Evolutionary conservation across 2,888 invertebrate species (phyloP).

Genomic region (Lasioglossum oenotherae): DNA sequence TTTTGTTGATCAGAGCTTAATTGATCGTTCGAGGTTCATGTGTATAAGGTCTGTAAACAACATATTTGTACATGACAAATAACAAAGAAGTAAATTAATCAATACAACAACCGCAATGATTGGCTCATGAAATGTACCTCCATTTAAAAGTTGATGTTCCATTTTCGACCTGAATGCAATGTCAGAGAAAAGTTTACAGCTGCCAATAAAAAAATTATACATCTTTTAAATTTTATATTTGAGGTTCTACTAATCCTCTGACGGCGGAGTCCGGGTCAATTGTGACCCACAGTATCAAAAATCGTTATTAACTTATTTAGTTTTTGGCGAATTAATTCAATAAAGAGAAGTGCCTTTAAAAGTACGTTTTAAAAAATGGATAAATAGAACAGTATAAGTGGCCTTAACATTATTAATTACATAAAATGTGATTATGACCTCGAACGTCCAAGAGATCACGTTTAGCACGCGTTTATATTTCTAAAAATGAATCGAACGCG

Average conservation of each 20-base stretch:
- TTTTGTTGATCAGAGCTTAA: background rate
- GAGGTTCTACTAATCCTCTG: background rate
- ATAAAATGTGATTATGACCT: background rate
- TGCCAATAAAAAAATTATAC: background rate
- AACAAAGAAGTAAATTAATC: background rate
- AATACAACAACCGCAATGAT: background rate
- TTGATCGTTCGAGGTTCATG: background rate
- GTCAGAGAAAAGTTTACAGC: background rate
- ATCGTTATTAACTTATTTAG: background rate
- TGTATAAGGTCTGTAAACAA: background rate
- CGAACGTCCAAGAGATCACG: background rate
- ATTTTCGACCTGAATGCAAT: background rate
- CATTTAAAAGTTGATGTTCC: background rate
- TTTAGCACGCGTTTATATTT: background rate
- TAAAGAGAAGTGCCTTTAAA: no score
- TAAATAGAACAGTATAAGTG: no score
- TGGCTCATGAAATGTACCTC: background rate
- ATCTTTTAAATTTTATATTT: background rate
- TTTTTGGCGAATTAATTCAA: background rate
- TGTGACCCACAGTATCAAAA: background rate
- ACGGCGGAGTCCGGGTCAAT: no score
- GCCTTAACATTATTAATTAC: background rate
- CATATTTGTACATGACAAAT: background rate
- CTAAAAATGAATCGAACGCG: background rate
- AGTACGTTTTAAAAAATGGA: no score